Conservation (phyloP, 2,888 invertebrate genomes). For the Aromia moschata region DNA sequence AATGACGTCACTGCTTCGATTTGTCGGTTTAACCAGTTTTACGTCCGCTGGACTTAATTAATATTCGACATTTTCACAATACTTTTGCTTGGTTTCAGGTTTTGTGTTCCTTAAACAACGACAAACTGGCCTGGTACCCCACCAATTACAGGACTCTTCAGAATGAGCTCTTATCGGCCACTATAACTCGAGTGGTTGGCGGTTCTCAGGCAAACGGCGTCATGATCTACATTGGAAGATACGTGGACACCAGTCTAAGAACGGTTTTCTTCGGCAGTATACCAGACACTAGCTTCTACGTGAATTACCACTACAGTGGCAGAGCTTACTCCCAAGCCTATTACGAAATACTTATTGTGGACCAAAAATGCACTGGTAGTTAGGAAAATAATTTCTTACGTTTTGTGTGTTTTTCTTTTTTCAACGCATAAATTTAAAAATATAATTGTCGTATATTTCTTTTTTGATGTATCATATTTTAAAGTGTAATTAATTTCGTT, state of each 20-base stretch:
- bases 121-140: constrained; percentile 13
- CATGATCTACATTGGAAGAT: constrained; percentile 11
- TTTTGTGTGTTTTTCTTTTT: too few relatives aligned
- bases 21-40: too few relatives aligned
- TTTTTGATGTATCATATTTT: too few relatives aligned
- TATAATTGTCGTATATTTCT: too few relatives aligned
- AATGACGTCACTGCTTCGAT: too few relatives aligned
- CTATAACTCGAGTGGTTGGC: constrained; percentile 13
- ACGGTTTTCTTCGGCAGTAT: constrained; percentile 3
- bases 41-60: neutral
- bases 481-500: too few relatives aligned
- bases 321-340: neutral
- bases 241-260: neutral
- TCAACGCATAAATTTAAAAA: too few relatives aligned
- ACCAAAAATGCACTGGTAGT: too few relatives aligned
- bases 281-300: neutral
- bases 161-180: constrained; percentile 8
- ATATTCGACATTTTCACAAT: neutral
- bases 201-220: neutral
- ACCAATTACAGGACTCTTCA: neutral
- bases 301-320: constrained; percentile 1
- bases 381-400: too few relatives aligned
- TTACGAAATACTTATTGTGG: constrained; percentile 15
- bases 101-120: constrained; percentile 5
- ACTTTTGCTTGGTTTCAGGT: constrained; percentile 9